Percentiles rank a stretch among this genome's conserved stretches.
Conservation (phyloP, 2,888 invertebrate genomes). For the Mimas tiliae region DNA sequence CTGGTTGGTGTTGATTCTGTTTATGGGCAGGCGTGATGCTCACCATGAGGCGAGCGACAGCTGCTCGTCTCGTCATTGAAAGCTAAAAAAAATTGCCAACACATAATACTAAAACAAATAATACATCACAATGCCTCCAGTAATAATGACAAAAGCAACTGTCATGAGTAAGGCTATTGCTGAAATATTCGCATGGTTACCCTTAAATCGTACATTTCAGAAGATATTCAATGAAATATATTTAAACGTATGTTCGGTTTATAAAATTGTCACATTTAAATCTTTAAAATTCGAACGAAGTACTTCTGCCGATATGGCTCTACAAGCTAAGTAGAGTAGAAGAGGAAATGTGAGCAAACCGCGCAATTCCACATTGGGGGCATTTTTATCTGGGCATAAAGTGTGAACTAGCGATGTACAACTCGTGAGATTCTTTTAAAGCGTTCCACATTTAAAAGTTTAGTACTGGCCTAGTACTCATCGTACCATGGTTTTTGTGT, state of each 20-base stretch:
- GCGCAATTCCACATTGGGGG: slow-evolving; percentile 54
- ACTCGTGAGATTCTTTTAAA: neutral
- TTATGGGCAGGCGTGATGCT: no score
- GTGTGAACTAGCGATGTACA: slow-evolving; percentile 58
- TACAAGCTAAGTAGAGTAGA: slow-evolving; percentile 34
- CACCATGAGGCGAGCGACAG: no score
- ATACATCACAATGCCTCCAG: no score
- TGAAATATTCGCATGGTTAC: no score
- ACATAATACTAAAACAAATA: no score
- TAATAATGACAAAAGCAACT: no score
- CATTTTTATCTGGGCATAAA: slow-evolving; percentile 70
- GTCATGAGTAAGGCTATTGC: no score
- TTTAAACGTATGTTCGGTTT: slow-evolving; percentile 35
- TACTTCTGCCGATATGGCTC: neutral
- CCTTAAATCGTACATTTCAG: neutral
- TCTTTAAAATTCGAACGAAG: slow-evolving; percentile 6
- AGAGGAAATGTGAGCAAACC: slow-evolving; percentile 59
- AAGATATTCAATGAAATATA: neutral
- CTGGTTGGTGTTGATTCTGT: no score
- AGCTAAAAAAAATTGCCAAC: no score
- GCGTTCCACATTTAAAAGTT: neutral
- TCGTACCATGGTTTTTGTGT: neutral
- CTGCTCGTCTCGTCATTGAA: no score
- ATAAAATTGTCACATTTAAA: slow-evolving; percentile 15
- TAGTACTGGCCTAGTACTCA: neutral